phyloP scores from a whole-genome alignment of 2,113 vertebrate genomes.

The Pyrgilauda ruficollis region DNA sequence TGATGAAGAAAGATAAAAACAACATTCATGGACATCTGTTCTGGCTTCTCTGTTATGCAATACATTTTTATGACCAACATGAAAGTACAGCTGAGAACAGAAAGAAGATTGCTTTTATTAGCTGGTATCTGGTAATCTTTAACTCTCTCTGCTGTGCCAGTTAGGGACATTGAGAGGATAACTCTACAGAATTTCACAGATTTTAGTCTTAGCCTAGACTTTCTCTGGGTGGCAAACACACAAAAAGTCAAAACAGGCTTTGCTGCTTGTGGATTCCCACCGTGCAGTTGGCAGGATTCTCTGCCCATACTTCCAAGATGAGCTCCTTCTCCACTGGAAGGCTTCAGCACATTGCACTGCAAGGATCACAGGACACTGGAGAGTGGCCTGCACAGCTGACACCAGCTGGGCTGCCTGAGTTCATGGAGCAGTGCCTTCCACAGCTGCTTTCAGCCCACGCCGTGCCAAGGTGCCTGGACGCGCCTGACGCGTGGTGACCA shows the following conservation, averaged over 20 bases:
- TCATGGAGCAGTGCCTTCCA: neutral
- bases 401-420: neutral
- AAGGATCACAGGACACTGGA: neutral
- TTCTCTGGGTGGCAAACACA: neutral
- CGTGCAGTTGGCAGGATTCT: neutral
- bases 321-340: neutral
- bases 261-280: neutral
- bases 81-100: neutral
- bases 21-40: neutral
- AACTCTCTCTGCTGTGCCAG: neutral
- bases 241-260: neutral
- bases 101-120: neutral
- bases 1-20: neutral
- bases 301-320: neutral
- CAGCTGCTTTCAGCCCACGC: neutral
- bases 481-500: neutral
- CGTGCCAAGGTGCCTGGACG: neutral
- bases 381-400: neutral
- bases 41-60: neutral
- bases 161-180: neutral
- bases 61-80: neutral
- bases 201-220: neutral
- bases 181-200: neutral
- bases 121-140: neutral
- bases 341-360: neutral